Evolutionary conservation across 1,140 invertebrate genomes (phyloP).

Genomic region (Chelonus insularis): DNA sequence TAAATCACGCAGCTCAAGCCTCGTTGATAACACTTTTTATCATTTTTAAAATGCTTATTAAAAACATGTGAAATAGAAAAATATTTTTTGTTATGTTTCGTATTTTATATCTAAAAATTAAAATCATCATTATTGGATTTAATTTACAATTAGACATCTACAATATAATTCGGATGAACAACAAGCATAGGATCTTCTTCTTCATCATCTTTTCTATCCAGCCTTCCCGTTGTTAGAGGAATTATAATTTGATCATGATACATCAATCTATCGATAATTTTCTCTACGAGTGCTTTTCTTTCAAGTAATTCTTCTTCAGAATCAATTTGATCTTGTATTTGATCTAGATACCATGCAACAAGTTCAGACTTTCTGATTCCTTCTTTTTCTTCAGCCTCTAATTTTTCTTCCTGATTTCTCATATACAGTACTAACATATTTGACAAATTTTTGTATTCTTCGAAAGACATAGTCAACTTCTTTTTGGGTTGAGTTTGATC

Average conservation of each 20-base stretch:
- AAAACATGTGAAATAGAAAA: too few relatives aligned
- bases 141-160: conserved; percentile 70
- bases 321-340: conserved; percentile 86
- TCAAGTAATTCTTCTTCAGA: conserved; percentile 89
- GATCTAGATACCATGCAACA: conserved; percentile 93
- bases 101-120: too few relatives aligned
- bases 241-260: conserved; percentile 92
- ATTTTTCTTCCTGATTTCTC: conserved; percentile 76
- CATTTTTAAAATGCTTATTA: too few relatives aligned
- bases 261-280: conserved; percentile 91
- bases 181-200: conserved; percentile 88
- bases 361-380: conserved; percentile 83
- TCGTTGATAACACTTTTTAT: too few relatives aligned
- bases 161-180: conserved; percentile 94
- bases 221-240: conserved; percentile 73
- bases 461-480: conserved; percentile 88
- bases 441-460: conserved; percentile 91
- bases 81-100: too few relatives aligned
- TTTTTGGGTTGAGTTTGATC: conserved; percentile 65
- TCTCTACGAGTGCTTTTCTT: conserved; percentile 89
- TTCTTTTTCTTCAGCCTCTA: conserved; percentile 60
- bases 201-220: conserved; percentile 60
- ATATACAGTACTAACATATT: conserved; percentile 91
- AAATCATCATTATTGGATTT: too few relatives aligned
- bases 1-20: too few relatives aligned